Evolutionary conservation across 2,888 invertebrate species (phyloP).

Genomic region (Sesia apiformis): DNA sequence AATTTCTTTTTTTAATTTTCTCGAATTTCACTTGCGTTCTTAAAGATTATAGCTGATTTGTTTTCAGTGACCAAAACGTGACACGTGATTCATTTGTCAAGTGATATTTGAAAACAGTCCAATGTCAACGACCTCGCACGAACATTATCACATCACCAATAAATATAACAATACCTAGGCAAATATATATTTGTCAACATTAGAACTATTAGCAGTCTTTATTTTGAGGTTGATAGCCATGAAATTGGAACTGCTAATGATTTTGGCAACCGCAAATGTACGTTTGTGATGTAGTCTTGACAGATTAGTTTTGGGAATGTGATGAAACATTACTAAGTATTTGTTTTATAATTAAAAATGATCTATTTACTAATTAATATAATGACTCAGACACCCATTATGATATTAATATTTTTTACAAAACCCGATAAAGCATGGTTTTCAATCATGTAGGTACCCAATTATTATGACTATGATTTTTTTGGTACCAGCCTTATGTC

Average conservation of each 20-base stretch:
- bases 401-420: no score
- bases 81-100: not conserved
- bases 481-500: no score
- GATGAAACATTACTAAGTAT: no score
- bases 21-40: no score
- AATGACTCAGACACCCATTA: no score
- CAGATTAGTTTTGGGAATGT: not conserved
- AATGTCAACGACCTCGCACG: constrained; percentile 12
- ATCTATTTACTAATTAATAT: no score
- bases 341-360: no score
- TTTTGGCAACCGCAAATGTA: not conserved
- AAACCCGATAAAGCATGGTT: no score
- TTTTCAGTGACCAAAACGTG: not conserved
- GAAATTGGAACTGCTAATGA: not conserved
- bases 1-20: no score
- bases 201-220: not conserved
- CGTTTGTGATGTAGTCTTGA: not conserved
- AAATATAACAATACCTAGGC: not conserved
- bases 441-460: no score
- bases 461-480: no score
- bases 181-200: not conserved
- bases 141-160: constrained; percentile 2
- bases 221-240: not conserved
- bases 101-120: constrained; percentile 6
- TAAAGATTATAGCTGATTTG: no score